Conservation (phyloP, 2,113 vertebrate species). For the Eidolon helvum region DNA sequence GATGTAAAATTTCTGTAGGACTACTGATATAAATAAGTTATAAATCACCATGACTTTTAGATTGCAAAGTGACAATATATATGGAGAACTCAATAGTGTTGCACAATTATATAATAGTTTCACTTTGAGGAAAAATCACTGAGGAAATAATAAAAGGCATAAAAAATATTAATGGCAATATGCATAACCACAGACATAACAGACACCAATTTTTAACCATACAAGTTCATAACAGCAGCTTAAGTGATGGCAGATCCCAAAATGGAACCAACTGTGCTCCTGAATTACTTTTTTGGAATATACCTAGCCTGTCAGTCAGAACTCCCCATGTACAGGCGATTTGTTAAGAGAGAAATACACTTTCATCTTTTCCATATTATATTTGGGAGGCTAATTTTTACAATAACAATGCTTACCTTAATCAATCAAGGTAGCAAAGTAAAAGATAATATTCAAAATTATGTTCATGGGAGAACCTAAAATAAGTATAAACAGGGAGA, state of each 20-base stretch:
- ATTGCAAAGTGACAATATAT: background rate
- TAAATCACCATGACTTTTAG: background rate
- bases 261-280: background rate
- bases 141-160: background rate
- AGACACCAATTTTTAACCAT: fast-evolving
- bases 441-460: background rate
- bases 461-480: background rate
- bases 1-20: background rate
- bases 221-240: background rate
- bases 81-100: background rate
- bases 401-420: background rate
- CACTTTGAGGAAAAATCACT: background rate
- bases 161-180: background rate
- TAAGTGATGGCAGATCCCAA: background rate
- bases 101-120: background rate
- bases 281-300: background rate
- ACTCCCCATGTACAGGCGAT: background rate
- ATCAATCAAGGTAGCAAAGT: background rate
- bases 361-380: background rate
- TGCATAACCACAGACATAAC: background rate
- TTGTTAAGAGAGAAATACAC: background rate
- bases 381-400: background rate
- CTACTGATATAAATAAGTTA: background rate
- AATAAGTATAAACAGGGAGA: background rate
- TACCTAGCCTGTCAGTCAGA: background rate